Conservation (phyloP, 92 coral and sea anemone species). For the Pocillopora meandrina region DNA sequence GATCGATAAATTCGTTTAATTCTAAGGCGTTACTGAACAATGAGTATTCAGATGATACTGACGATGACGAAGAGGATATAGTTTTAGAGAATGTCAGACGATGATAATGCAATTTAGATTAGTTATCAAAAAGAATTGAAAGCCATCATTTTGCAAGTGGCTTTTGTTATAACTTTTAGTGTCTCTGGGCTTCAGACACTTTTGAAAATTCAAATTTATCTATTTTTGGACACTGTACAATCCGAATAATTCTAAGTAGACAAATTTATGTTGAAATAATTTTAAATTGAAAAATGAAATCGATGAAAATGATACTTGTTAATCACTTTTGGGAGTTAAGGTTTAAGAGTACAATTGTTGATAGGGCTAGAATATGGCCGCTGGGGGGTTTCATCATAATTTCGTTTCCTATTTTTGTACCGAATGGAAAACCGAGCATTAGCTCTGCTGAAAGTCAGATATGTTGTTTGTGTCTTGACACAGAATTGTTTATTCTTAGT, state of each 20-base stretch:
- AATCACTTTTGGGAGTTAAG: too few species aligned
- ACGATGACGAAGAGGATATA: slow-evolving; percentile 94
- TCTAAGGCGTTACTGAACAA: slow-evolving; percentile 92
- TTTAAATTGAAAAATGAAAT: not conserved
- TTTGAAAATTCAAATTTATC: not conserved
- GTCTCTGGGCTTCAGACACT: not conserved
- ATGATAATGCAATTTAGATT: not conserved
- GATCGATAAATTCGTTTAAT: slow-evolving; percentile 87
- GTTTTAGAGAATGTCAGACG: slow-evolving; percentile 60
- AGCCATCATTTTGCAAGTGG: too few species aligned
- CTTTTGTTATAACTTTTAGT: not conserved
- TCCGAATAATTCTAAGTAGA: not conserved
- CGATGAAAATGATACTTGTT: too few species aligned
- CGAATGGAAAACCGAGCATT: too few species aligned
- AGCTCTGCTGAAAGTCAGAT: too few species aligned
- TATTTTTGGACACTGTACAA: not conserved
- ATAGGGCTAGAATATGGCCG: too few species aligned
- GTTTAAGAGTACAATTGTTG: too few species aligned
- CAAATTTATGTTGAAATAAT: not conserved
- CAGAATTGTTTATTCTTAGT: too few species aligned
- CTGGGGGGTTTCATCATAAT: too few species aligned
- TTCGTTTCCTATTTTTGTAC: too few species aligned
- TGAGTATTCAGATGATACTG: slow-evolving; percentile 97
- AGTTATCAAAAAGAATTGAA: too few species aligned
- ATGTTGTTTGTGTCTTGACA: too few species aligned